A percentile compares a stretch with the other conserved stretches of the same genome.
phyloP scores from a whole-genome alignment of 1,140 invertebrate genomes.

The Probaryconus sp. region DNA sequence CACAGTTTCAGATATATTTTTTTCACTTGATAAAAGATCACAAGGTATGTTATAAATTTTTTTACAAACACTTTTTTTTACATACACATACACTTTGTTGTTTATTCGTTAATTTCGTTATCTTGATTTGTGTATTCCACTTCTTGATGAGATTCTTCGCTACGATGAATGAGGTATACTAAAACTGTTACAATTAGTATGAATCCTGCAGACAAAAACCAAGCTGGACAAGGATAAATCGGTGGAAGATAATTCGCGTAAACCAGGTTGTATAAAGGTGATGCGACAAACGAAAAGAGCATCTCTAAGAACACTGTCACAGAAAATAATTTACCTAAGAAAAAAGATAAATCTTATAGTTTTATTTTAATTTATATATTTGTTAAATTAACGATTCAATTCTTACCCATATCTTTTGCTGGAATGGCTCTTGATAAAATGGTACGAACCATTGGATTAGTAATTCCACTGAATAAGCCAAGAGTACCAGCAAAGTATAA shows the following conservation, averaged over 20 bases:
- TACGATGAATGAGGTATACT: conserved; percentile 24
- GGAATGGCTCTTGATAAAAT: conserved; percentile 35
- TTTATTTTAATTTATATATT: too few relatives aligned
- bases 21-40: too few relatives aligned
- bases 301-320: conserved; percentile 45
- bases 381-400: too few relatives aligned
- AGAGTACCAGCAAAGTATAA: conserved; percentile 21
- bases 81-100: too few relatives aligned
- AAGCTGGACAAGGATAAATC: conserved; percentile 70
- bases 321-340: conserved; percentile 38
- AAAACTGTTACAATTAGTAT: conserved; percentile 60
- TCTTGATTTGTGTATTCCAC: conserved; percentile 22
- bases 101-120: too few relatives aligned
- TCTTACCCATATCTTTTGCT: conserved; percentile 19
- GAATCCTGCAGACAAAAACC: conserved; percentile 67
- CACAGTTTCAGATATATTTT: too few relatives aligned
- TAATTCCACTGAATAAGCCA: conserved; percentile 11
- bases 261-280: conserved; percentile 38
- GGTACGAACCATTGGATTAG: conserved; percentile 41
- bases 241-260: conserved; percentile 62
- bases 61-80: too few relatives aligned
- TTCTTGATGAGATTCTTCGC: conserved; percentile 2
- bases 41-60: too few relatives aligned
- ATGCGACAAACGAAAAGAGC: conserved; percentile 22
- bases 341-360: too few relatives aligned